Percentiles rank a stretch among this genome's conserved stretches.
Evolutionary conservation across 2,113 vertebrate genomes (phyloP).

Genomic region (Takifugu bimaculatus): DNA sequence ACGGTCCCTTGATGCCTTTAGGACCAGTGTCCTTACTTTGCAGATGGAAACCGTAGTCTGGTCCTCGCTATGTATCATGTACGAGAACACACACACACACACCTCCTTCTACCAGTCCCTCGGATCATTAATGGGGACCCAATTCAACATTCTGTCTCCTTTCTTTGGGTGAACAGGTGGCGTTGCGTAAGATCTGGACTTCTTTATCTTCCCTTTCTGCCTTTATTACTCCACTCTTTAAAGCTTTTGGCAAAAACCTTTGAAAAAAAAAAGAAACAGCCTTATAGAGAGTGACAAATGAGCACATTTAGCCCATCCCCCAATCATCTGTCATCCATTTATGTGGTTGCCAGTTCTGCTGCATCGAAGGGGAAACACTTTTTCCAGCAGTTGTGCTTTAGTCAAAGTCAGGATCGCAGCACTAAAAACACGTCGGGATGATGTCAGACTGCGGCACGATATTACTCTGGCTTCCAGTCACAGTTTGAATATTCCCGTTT

Average conservation of each 20-base stretch:
- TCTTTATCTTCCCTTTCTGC: conserved; percentile 17
- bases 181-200: conserved; percentile 26
- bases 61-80: neutral
- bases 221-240: conserved; percentile 34
- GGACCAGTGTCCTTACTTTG: too few relatives aligned
- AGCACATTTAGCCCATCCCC: conserved; percentile 44
- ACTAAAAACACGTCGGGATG: too few relatives aligned
- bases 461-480: too few relatives aligned
- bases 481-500: too few relatives aligned
- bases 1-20: too few relatives aligned
- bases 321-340: conserved; percentile 45
- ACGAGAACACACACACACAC: neutral
- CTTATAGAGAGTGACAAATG: conserved; percentile 48
- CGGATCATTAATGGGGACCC: conserved; percentile 7
- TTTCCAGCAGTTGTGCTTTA: neutral
- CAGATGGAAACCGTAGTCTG: too few relatives aligned
- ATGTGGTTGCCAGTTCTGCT: conserved; percentile 17
- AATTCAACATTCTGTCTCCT: conserved; percentile 20
- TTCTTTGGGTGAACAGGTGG: conserved; percentile 37
- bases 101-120: neutral
- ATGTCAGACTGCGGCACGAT: too few relatives aligned
- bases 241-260: conserved; percentile 42
- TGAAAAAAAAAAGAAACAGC: conserved; percentile 2
- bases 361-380: conserved; percentile 20
- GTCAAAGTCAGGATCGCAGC: too few relatives aligned